A percentile compares a stretch with the other conserved stretches of the same genome.
These are phyloP conservation scores for Bombus breviceps DNA, from an alignment of 1,140 invertebrate genomes.

Conservation along the genomic window DNA sequence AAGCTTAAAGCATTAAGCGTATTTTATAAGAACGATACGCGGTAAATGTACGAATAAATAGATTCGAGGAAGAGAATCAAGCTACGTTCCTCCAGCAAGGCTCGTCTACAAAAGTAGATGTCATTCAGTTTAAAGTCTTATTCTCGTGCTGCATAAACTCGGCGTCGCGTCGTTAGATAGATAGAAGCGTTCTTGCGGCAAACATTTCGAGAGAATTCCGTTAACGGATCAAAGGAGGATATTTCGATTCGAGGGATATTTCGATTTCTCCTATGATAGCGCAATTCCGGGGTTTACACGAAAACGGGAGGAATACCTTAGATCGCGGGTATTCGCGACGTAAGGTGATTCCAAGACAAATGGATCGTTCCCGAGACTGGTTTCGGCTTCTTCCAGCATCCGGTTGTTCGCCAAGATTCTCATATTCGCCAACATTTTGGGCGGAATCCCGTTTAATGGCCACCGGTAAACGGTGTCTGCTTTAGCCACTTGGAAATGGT, in stretches of 20 bases:
- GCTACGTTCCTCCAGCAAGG: not conserved
- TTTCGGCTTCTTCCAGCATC: not conserved
- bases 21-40: not conserved
- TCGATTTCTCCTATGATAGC: slow-evolving; percentile 37
- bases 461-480: slow-evolving; percentile 7
- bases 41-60: not conserved
- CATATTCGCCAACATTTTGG: not conserved
- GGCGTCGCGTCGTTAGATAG: slow-evolving; percentile 35
- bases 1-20: not conserved
- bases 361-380: not conserved
- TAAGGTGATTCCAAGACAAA: slow-evolving; percentile 18
- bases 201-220: slow-evolving; percentile 32
- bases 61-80: not conserved
- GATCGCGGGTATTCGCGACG: not conserved
- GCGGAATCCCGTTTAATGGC: not conserved
- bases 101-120: not conserved
- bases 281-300: slow-evolving; percentile 30
- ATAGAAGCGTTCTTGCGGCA: slow-evolving; percentile 4
- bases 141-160: slow-evolving; percentile 36
- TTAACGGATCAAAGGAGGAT: slow-evolving; percentile 19
- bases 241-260: slow-evolving; percentile 4
- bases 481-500: not conserved
- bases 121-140: slow-evolving; percentile 38
- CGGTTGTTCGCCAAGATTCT: not conserved
- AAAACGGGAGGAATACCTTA: not conserved